Base-by-base conservation (phyloP, 2,113 vertebrate species). In the Aplodontia rufa region DNA sequence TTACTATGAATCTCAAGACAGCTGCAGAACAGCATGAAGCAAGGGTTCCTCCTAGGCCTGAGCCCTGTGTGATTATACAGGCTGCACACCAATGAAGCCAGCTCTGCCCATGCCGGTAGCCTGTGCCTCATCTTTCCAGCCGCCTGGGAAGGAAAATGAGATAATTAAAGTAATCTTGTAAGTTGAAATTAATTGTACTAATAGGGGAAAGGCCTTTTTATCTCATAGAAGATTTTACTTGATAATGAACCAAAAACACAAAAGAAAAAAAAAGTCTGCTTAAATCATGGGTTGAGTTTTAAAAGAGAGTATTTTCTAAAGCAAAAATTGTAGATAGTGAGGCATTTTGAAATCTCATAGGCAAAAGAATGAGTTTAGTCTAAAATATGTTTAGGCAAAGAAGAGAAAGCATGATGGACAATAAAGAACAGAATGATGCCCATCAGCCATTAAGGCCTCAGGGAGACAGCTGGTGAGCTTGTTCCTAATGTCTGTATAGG, bases 1-100 rank as follows among this genome's bases (percentile, higher is more conserved):
- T 68, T 74, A 96, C 24, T 79, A 85, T 49, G 32, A 69, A 89
- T 87, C 79, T 80, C 94, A 95, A 35, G 22, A 80, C n/a, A 14
- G 49, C 32, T 71, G 35, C 11, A 82, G 49, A 22, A n/a, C 10
- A 89, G 28, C 9, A n/a, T 35, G 89, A 83, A 78, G 19, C 30
- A 37, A 64, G 74, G 26, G 30, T 17, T 81, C 16, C 51, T 78
- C 88, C 19, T 51, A 3, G 53, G 6, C 40, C 47, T 72, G 51
- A 40, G 35, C 20, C 72, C 24, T 40, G 5, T 19, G 12, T 58
- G 60, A 47, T 8, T 20, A 20, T 13, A 17, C 28, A 28, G 40
- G 20, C 37, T 90, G 40, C 30, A 37, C 3, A 35, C 4, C 5
- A 12, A 40, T 19, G 28, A 55, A 28, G 26, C 24, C n/a, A 47